Conservation (phyloP, 2,797 vertebrate genomes). For the Vipera ursinii region DNA sequence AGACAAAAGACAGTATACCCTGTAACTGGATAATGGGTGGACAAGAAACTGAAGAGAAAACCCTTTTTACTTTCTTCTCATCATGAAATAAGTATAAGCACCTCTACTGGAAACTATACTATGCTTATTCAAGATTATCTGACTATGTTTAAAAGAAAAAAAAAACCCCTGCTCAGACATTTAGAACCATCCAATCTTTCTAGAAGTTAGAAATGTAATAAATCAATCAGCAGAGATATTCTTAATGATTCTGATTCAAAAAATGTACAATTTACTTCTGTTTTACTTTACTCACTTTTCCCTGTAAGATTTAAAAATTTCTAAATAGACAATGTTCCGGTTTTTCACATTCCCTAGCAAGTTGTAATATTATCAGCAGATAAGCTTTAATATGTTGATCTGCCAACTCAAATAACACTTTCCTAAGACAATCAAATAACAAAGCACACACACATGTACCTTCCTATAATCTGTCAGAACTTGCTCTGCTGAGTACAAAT, state of each 20-base stretch:
- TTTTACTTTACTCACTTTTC: conserved; percentile 55
- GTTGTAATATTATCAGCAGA: conserved; percentile 79
- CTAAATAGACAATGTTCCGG: conserved; percentile 42
- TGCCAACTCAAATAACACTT: conserved; percentile 82
- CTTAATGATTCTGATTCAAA: conserved; percentile 35
- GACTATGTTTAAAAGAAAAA: background rate
- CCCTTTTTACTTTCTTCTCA: background rate
- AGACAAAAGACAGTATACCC: background rate
- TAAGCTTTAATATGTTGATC: conserved; percentile 79
- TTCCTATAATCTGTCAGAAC: conserved; percentile 71
- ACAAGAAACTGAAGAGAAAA: background rate
- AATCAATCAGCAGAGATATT: conserved; percentile 20
- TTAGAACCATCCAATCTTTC: conserved; percentile 9
- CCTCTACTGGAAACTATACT: background rate
- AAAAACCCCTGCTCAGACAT: background rate
- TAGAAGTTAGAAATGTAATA: conserved; percentile 16
- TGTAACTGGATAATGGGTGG: background rate
- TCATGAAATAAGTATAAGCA: background rate
- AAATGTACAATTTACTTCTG: conserved; percentile 44
- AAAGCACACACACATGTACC: conserved; percentile 79
- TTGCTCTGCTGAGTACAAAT: conserved; percentile 55
- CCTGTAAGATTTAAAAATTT: conserved; percentile 59
- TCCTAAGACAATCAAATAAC: conserved; percentile 82
- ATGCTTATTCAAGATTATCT: background rate
- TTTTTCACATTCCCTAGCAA: conserved; percentile 42